A percentile compares a stretch with the other conserved stretches of the same genome.
Conservation (phyloP, 2,113 vertebrate species). For the Plecturocebus donacophilus region DNA sequence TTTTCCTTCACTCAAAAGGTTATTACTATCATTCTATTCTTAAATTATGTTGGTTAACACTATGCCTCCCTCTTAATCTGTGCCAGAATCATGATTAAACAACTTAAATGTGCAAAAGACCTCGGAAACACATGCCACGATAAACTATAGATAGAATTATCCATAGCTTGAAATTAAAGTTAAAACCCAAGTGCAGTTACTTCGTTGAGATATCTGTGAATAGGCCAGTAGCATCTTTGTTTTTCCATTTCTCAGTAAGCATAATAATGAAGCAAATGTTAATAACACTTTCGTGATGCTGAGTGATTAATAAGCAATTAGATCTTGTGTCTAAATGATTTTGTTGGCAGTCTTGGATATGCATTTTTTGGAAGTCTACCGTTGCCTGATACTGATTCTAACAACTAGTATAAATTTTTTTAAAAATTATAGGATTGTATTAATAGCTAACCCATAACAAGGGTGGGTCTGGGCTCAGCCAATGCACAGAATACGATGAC, state of each 20-base stretch:
- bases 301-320: background rate
- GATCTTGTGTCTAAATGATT: conserved; percentile 37
- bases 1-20: background rate
- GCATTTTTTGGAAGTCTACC: background rate
- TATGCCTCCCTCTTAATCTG: background rate
- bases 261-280: conserved; percentile 30
- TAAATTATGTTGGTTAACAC: conserved; percentile 18
- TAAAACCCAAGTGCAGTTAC: background rate
- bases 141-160: background rate
- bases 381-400: background rate
- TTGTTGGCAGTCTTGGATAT: background rate
- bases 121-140: background rate
- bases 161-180: background rate
- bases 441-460: background rate
- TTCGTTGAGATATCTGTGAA: background rate
- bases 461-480: background rate
- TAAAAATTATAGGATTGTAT: background rate
- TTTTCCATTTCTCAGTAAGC: background rate
- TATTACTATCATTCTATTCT: background rate
- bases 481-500: background rate
- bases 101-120: background rate
- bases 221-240: background rate
- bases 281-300: background rate
- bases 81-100: conserved; percentile 27
- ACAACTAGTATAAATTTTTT: background rate